Evolutionary conservation across 2,797 vertebrate species (phyloP).

Genomic region (Sebastes trivittatus): DNA sequence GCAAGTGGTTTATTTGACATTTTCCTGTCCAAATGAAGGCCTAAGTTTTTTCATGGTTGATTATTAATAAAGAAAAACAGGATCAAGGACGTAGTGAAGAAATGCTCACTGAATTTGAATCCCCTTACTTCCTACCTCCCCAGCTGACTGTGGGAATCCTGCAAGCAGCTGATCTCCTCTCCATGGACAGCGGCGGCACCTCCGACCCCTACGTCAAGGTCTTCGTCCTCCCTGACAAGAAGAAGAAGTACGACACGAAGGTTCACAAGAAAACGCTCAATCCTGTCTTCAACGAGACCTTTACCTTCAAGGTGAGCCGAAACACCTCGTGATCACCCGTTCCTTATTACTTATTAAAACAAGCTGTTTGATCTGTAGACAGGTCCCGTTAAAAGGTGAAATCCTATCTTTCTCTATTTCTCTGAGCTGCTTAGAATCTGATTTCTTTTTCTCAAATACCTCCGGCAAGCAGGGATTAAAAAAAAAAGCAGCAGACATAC

Average conservation of each 20-base stretch:
- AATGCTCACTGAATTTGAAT: neutral
- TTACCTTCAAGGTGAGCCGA: slow-evolving; percentile 91
- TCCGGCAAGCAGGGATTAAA: slow-evolving; percentile 16
- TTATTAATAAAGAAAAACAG: neutral
- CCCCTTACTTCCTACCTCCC: neutral
- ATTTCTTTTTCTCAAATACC: slow-evolving; percentile 19
- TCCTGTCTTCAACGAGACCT: slow-evolving; percentile 96
- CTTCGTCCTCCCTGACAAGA: slow-evolving; percentile 96
- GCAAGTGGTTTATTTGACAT: slow-evolving; percentile 59
- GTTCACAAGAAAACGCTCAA: slow-evolving; percentile 98
- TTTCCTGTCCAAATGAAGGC: neutral
- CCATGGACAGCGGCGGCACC: slow-evolving; percentile 95
- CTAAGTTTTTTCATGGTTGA: neutral
- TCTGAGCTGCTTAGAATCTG: slow-evolving; percentile 11
- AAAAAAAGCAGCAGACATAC: slow-evolving; percentile 36
- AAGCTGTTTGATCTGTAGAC: slow-evolving; percentile 4
- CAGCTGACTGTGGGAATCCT: slow-evolving; percentile 96
- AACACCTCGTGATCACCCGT: neutral
- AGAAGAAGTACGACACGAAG: slow-evolving; percentile 98
- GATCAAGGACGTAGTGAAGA: neutral
- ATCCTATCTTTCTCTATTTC: neutral
- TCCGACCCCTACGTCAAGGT: slow-evolving; percentile 97
- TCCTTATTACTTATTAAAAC: slow-evolving; percentile 43
- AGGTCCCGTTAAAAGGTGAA: slow-evolving; percentile 28
- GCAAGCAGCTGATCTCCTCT: slow-evolving; percentile 95